These are phyloP conservation scores for Dasysyrphus tricinctus DNA, from an alignment of 2,888 invertebrate genomes.

Conservation along the genomic window DNA sequence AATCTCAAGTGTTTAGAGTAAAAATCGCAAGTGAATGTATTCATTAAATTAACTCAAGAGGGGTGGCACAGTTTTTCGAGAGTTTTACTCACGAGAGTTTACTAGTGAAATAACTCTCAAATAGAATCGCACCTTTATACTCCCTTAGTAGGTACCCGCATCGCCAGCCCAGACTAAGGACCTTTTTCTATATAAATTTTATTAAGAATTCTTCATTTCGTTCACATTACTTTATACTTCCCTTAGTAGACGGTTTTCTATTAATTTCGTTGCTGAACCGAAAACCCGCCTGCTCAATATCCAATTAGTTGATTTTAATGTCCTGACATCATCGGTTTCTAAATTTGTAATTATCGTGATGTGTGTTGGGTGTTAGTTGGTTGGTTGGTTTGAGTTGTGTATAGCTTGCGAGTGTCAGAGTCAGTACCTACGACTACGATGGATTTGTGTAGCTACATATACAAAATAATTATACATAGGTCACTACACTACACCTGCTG, in stretches of 20 bases:
- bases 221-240: conserved; percentile 8
- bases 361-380: neutral
- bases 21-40: no score
- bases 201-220: conserved; percentile 62
- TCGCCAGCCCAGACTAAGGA: neutral
- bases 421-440: neutral
- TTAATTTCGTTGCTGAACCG: conserved; percentile 17
- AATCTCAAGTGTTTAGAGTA: no score
- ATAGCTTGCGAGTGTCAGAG: neutral
- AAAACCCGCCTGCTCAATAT: conserved; percentile 56
- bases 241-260: conserved; percentile 19
- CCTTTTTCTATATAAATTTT: neutral
- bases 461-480: neutral
- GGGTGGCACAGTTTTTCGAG: no score
- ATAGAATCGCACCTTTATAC: no score
- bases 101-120: no score
- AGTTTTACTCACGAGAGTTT: no score
- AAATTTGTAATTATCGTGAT: conserved; percentile 56
- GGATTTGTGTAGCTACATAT: neutral
- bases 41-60: no score
- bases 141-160: neutral
- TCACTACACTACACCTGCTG: neutral
- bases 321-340: conserved; percentile 62
- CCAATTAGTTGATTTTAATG: conserved; percentile 71
- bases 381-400: neutral